Evolutionary conservation across 2,888 invertebrate genomes (phyloP), one percentile per base, ranked within the genome.

Genomic region (Watsonalla cultraria): DNA sequence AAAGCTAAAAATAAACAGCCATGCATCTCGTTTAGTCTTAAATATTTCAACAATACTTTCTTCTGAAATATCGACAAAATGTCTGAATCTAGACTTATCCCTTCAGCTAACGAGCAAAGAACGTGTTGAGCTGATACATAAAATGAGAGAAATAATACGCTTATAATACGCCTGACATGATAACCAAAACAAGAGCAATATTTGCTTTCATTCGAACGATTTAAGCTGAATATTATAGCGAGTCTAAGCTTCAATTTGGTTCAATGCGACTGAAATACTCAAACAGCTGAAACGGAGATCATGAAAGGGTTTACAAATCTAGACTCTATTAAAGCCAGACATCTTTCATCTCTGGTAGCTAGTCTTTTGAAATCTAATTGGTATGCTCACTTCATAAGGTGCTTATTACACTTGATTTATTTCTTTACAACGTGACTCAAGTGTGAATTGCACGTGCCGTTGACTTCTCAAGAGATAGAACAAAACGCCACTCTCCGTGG

Each of bases 351-450:
- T 53, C 34, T 13, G 45, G 48, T 51, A 49, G 47, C 46, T 51
- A 54, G 56, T 55, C 65, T 68, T 73, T 70, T 68, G 65, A 74
- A 68, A 71, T 62, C 65, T 77, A 74, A 78, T 78, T 77, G 72
- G 69, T 64, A 61, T 65, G 62, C 60, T 54, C 51, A 59, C 59
- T 65, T 61, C 55, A 59, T 61, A 52, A 46, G 45, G 51, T 11
- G 42, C 49, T 54, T 51, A 57, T 55, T 58, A 59, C 53, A 53
- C 57, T 59, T 64, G 66, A 72, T 75, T 71, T 75, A 74, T 74
- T 69, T 62, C 59, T 60, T 59, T 64, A 59, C 56, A 64, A 60
- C 58, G 55, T 65, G 71, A 66, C 59, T 71, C 67, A 69, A 66
- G 61, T 58, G 53, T 74, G 70, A 74, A 62, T 74, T 70, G 72